These are phyloP conservation scores for Adoxophyes honmai DNA, from an alignment of 1,140 invertebrate genomes.

Conservation along the genomic window DNA sequence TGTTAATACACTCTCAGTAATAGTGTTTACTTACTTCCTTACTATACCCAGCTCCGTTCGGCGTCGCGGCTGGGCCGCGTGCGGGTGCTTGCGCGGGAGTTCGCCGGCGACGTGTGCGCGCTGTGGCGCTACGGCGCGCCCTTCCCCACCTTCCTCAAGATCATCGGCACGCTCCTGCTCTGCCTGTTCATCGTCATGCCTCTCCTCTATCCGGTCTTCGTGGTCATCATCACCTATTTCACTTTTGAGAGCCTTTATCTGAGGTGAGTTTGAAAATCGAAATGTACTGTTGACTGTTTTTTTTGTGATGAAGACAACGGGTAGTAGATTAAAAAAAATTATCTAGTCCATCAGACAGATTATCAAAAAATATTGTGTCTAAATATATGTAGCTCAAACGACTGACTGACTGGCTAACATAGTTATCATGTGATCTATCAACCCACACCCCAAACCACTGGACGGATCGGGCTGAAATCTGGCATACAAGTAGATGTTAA, in stretches of 20 bases:
- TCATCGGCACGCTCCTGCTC: slow-evolving; percentile 57
- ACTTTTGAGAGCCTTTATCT: slow-evolving; percentile 53
- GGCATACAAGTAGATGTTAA: too few relatives aligned
- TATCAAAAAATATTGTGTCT: too few relatives aligned
- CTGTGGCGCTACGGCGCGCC: slow-evolving; percentile 65
- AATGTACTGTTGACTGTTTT: too few relatives aligned
- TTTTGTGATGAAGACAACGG: too few relatives aligned
- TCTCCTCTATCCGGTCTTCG: slow-evolving; percentile 56
- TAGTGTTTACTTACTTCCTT: slow-evolving; percentile 20
- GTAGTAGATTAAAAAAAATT: too few relatives aligned
- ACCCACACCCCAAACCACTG: too few relatives aligned
- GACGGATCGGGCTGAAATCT: too few relatives aligned
- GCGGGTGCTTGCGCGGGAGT: slow-evolving; percentile 41
- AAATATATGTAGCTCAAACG: too few relatives aligned
- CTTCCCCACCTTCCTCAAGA: slow-evolving; percentile 68
- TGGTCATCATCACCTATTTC: slow-evolving; percentile 50
- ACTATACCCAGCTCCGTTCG: slow-evolving; percentile 51
- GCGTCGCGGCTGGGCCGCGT: slow-evolving; percentile 43
- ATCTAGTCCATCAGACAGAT: too few relatives aligned
- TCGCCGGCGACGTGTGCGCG: slow-evolving; percentile 45
- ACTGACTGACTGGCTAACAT: too few relatives aligned
- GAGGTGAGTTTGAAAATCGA: slow-evolving; percentile 44
- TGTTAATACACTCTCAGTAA: slow-evolving; percentile 17
- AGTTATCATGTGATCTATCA: too few relatives aligned
- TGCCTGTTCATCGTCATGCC: slow-evolving; percentile 55